Percentiles rank a stretch among this genome's conserved stretches.
These are phyloP conservation scores for Coendou prehensilis DNA, from an alignment of 2,797 vertebrate genomes.

Conservation along the genomic window DNA sequence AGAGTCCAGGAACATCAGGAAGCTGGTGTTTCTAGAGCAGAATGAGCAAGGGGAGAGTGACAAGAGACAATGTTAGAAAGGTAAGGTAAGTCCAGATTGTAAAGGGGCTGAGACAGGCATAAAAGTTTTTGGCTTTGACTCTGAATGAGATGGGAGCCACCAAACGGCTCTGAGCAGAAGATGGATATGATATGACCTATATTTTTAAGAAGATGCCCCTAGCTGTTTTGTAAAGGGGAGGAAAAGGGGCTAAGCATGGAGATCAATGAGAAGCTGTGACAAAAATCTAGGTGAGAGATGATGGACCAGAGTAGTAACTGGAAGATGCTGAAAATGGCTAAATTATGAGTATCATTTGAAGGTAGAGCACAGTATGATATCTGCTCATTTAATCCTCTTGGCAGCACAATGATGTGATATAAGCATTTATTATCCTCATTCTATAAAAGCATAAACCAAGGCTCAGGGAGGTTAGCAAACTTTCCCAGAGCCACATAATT, in stretches of 20 bases:
- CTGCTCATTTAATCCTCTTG: constrained; percentile 8
- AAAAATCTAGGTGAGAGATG: constrained; percentile 31
- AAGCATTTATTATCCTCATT: not conserved
- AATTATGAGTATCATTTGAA: constrained; percentile 27
- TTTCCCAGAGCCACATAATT: not conserved
- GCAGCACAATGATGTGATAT: not conserved
- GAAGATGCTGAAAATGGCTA: constrained; percentile 5
- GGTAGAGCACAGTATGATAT: not conserved
- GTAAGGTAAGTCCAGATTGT: not conserved
- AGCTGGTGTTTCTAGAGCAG: not conserved
- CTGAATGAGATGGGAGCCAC: not conserved
- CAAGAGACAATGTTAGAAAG: not conserved
- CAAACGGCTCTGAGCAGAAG: not conserved
- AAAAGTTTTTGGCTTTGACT: not conserved
- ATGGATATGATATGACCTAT: not conserved
- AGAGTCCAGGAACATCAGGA: not conserved
- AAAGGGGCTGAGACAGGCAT: not conserved
- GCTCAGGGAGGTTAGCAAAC: not conserved
- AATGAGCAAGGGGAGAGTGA: not conserved
- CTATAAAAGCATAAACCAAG: constrained; percentile 14
- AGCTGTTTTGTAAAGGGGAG: not conserved
- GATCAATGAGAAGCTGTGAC: not conserved
- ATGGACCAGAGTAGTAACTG: not conserved
- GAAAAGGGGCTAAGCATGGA: not conserved
- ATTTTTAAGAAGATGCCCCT: not conserved